phyloP scores from a whole-genome alignment of 2,888 invertebrate genomes.

The Ctenicera cuprea region DNA sequence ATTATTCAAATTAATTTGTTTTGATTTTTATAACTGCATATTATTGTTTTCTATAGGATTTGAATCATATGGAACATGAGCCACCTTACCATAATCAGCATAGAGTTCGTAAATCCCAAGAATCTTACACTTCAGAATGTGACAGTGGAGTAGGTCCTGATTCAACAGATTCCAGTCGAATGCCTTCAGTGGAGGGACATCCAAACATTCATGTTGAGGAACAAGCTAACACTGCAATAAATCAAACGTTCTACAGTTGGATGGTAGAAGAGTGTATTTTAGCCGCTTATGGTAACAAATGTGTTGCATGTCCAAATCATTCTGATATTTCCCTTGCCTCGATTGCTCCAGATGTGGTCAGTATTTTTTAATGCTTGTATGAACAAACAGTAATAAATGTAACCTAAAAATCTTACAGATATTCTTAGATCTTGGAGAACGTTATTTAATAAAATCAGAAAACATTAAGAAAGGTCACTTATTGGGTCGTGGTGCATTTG shows the following conservation, averaged over 20 bases:
- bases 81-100: constrained; percentile 51
- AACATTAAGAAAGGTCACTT: constrained; percentile 85
- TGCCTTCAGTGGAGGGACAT: constrained; percentile 89
- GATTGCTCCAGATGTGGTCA: constrained; percentile 94
- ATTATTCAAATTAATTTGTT: not conserved
- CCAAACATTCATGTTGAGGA: constrained; percentile 72
- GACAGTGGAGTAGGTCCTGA: constrained; percentile 93
- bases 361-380: constrained; percentile 57
- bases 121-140: constrained; percentile 87
- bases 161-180: constrained; percentile 85
- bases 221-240: constrained; percentile 57
- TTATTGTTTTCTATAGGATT: constrained; percentile 30
- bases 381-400: not conserved
- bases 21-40: not conserved
- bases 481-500: constrained; percentile 97
- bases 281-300: constrained; percentile 84
- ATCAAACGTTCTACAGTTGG: constrained; percentile 81
- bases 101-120: constrained; percentile 77
- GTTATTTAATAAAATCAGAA: constrained; percentile 87
- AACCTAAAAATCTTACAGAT: constrained; percentile 72
- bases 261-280: constrained; percentile 98
- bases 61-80: constrained; percentile 46
- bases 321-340: constrained; percentile 83
- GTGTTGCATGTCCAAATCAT: constrained; percentile 87
- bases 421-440: constrained; percentile 91